Evolutionary conservation across 2,797 vertebrate genomes (phyloP), one percentile per base, ranked within the genome.

Genomic region (Crax fasciolata): DNA sequence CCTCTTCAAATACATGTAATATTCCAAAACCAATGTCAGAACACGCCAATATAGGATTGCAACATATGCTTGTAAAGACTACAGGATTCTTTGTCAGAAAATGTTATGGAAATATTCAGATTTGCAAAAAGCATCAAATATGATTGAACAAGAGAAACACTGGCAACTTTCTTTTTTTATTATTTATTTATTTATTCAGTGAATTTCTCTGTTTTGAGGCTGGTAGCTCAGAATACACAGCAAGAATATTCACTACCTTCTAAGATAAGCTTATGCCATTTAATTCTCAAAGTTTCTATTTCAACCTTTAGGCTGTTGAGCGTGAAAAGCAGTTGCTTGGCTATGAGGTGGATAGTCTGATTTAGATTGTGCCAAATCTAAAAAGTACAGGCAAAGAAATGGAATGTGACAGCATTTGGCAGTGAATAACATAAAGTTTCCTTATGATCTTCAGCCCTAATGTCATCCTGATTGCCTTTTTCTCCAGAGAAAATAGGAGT

Each of bases 221-320:
- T 88, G 61, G 15, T 54, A 23, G 8, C 25, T 46, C 20, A 32
- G 49, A 91, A 67, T 19, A 70, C 2, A 8, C 4, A 74, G 14
- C 4, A 63, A 80, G 32, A 91, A 75, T 39, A n/a, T 32, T 75
- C 48, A 32, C 4, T 6, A 14, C 11, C 32, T 79, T 17, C n/a
- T 85, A 82, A 10, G 19, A 25, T 71, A 79, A 23, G 7, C 44
- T 86, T 59, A 59, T 86, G 35, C 9, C 19, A 32, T 70, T 76
- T 59, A 73, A 84, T 79, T 71, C 43, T 46, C 6, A 20, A 19
- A 13, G 41, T 79, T 89, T 89, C 24, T 91, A 30, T 76, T 76
- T 76, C 48, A 74, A 8, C 3, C 19, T 20, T 23, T 63, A 12
- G 1, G 0, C 59, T 35, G 19, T 2, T 67, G 27, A 20, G 57